Percentiles rank a stretch among this genome's conserved stretches.
These are phyloP conservation scores for Embidobia sp. DNA, from an alignment of 2,888 invertebrate species.

Conservation along the genomic window DNA sequence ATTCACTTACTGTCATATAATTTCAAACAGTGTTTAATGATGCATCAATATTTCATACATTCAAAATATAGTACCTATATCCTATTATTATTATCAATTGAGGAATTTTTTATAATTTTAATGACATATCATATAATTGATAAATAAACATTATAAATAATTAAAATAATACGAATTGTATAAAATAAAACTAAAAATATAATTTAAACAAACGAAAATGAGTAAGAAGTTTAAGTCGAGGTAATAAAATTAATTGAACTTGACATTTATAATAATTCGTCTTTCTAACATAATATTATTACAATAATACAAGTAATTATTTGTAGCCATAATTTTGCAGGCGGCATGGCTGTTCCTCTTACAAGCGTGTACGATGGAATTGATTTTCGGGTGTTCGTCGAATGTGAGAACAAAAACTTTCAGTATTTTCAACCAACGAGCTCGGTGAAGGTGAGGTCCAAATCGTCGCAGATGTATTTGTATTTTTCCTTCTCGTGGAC, in stretches of 20 bases:
- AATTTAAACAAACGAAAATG: not conserved
- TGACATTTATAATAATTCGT: conserved; percentile 66
- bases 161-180: too few relatives aligned
- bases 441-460: conserved; percentile 99
- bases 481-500: conserved; percentile 99
- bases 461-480: conserved; percentile 99
- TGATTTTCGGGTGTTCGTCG: conserved; percentile 41
- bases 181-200: not conserved
- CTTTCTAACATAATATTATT: conserved; percentile 75
- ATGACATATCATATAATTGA: too few relatives aligned
- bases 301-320: conserved; percentile 77
- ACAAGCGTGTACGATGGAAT: conserved; percentile 40
- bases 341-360: conserved; percentile 58
- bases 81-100: too few relatives aligned
- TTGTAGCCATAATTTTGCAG: conserved; percentile 65
- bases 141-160: too few relatives aligned
- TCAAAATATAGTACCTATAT: too few relatives aligned
- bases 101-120: too few relatives aligned
- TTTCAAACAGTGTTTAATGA: too few relatives aligned
- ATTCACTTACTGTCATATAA: too few relatives aligned
- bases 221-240: not conserved
- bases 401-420: conserved; percentile 2
- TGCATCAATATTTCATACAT: too few relatives aligned
- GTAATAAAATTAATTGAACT: not conserved
- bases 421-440: conserved; percentile 83